phyloP scores from a whole-genome alignment of 2,888 invertebrate species.

The Melieria omissa region DNA sequence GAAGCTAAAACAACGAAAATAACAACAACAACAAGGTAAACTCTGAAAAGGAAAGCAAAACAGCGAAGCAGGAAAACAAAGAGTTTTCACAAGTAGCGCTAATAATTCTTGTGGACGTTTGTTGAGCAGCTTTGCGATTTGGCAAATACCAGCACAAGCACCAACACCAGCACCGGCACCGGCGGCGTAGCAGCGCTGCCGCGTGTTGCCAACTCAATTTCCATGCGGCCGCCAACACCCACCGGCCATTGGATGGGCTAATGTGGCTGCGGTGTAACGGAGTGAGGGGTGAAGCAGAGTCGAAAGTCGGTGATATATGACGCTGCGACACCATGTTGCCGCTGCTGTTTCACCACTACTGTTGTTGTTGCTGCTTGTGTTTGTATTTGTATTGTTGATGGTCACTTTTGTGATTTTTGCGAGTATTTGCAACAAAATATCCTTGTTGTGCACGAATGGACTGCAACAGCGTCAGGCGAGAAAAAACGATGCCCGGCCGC shows the following conservation, averaged over 20 bases:
- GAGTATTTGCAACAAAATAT: conserved; percentile 38
- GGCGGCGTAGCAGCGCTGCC: too few relatives aligned
- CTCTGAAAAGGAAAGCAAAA: neutral
- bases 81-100: neutral
- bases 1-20: neutral
- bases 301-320: conserved; percentile 29
- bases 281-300: neutral
- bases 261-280: neutral
- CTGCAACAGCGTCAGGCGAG: conserved; percentile 28
- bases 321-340: conserved; percentile 21
- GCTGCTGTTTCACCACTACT: neutral
- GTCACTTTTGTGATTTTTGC: conserved; percentile 22
- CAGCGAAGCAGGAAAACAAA: neutral
- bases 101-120: conserved; percentile 17
- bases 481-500: conserved; percentile 23
- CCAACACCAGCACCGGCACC: neutral
- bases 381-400: conserved; percentile 18
- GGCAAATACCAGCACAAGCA: conserved; percentile 4
- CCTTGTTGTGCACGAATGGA: conserved; percentile 24
- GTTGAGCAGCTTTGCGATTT: neutral
- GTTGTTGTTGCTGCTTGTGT: neutral
- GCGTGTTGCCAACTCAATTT: neutral
- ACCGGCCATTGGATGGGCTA: neutral
- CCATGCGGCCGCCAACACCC: neutral
- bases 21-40: neutral